phyloP scores from a whole-genome alignment of 2,888 invertebrate genomes.

The Eugnorisma glareosa region DNA sequence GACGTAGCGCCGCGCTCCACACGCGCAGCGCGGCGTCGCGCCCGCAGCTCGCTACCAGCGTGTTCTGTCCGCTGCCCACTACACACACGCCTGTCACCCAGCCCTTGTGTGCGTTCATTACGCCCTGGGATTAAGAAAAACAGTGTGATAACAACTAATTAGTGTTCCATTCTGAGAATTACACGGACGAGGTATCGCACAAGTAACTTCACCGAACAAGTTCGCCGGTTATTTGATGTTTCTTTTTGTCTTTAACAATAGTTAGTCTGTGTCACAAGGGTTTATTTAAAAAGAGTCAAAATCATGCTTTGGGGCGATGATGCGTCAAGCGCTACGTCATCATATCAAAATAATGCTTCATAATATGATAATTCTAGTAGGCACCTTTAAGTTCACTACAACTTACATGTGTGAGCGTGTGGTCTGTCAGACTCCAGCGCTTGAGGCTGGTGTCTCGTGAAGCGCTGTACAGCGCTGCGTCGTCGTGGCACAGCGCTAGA shows the following conservation, averaged over 20 bases:
- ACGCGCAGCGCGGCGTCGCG: slow-evolving; percentile 94
- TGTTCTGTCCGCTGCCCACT: slow-evolving; percentile 68
- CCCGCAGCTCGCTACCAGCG: slow-evolving; percentile 93
- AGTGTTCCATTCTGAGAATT: too few relatives aligned
- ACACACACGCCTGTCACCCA: slow-evolving; percentile 94
- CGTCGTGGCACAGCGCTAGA: slow-evolving; percentile 92
- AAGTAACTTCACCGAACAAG: too few relatives aligned
- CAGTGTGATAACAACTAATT: neutral
- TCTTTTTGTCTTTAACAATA: too few relatives aligned
- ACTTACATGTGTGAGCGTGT: slow-evolving; percentile 90
- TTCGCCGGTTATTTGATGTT: too few relatives aligned
- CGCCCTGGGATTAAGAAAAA: slow-evolving; percentile 73
- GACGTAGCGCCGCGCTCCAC: slow-evolving; percentile 93
- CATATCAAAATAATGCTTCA: too few relatives aligned
- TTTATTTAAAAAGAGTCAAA: too few relatives aligned
- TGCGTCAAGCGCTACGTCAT: too few relatives aligned
- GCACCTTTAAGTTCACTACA: neutral
- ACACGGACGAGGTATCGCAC: too few relatives aligned
- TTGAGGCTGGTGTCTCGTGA: slow-evolving; percentile 96
- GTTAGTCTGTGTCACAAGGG: too few relatives aligned
- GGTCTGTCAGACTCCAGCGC: slow-evolving; percentile 93
- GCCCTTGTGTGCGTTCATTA: slow-evolving; percentile 96
- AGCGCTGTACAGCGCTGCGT: slow-evolving; percentile 94
- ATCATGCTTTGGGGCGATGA: too few relatives aligned
- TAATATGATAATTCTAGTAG: neutral